Conservation (phyloP, 2,888 invertebrate genomes). For the Trissolcus japonicus region DNA sequence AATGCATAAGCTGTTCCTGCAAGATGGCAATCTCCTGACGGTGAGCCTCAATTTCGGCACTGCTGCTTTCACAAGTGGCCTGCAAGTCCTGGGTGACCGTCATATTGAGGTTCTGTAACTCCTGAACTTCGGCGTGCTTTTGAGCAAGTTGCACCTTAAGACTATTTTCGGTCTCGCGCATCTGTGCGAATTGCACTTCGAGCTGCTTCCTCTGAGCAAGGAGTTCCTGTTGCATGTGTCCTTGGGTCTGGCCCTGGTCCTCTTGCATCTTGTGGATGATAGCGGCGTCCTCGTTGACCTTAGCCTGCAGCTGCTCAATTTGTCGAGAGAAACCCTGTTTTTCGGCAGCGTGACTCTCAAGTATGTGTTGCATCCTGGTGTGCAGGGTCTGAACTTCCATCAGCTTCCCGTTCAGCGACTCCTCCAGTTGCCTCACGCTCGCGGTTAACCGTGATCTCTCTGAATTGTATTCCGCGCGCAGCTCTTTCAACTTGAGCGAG, state of each 20-base stretch:
- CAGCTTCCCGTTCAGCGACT: slow-evolving; percentile 78
- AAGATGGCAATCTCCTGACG: slow-evolving; percentile 69
- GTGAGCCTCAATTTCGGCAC: slow-evolving; percentile 69
- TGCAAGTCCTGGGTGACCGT: slow-evolving; percentile 69
- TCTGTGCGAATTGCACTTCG: slow-evolving; percentile 81
- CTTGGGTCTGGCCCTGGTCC: slow-evolving; percentile 77
- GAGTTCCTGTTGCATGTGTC: slow-evolving; percentile 77
- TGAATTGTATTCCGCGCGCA: slow-evolving; percentile 83
- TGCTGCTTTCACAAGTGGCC: slow-evolving; percentile 70
- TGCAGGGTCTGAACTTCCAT: slow-evolving; percentile 82
- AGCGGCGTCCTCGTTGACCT: slow-evolving; percentile 79
- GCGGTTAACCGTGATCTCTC: slow-evolving; percentile 81
- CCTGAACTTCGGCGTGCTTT: slow-evolving; percentile 77
- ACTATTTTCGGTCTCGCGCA: slow-evolving; percentile 78
- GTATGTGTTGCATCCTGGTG: slow-evolving; percentile 80
- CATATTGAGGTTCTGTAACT: slow-evolving; percentile 71
- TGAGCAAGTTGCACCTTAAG: slow-evolving; percentile 74
- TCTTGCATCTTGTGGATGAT: slow-evolving; percentile 78
- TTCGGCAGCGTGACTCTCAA: slow-evolving; percentile 79
- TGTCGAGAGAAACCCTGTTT: slow-evolving; percentile 81
- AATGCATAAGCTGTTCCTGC: slow-evolving; percentile 70
- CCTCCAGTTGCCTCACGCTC: slow-evolving; percentile 79
- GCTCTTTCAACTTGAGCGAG: slow-evolving; percentile 87
- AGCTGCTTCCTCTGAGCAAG: slow-evolving; percentile 82
- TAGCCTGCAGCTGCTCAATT: slow-evolving; percentile 81